phyloP scores from a whole-genome alignment of 2,797 vertebrate genomes.

The Austrolebias charrua region DNA sequence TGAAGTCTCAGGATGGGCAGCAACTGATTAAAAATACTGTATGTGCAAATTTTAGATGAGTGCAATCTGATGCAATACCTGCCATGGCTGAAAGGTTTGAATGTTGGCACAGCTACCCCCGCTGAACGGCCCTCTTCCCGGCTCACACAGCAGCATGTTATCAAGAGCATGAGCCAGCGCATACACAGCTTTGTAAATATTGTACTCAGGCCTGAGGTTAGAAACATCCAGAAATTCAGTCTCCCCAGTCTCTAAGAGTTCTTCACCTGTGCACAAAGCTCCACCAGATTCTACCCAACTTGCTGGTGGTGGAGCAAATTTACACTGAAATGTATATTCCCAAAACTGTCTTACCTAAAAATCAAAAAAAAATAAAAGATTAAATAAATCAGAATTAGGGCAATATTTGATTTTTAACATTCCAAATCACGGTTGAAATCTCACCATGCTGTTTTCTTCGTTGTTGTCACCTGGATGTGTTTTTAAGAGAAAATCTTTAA shows the following conservation, averaged over 20 bases:
- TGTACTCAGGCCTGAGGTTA: constrained; percentile 62
- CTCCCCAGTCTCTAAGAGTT: constrained; percentile 38
- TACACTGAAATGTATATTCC: constrained; percentile 62
- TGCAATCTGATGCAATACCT: constrained; percentile 55
- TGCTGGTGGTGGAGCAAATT: constrained; percentile 35
- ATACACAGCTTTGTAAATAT: constrained; percentile 74
- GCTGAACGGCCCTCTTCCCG: constrained; percentile 64
- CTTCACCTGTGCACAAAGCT: constrained; percentile 57
- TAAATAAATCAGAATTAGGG: background rate
- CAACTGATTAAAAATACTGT: background rate
- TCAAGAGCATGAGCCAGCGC: constrained; percentile 71
- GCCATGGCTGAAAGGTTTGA: constrained; percentile 67
- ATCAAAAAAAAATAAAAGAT: no score
- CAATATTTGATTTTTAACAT: background rate
- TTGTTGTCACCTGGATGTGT: constrained; percentile 31
- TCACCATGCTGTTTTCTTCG: constrained; percentile 49
- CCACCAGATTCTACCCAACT: constrained; percentile 32
- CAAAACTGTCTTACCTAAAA: constrained; percentile 60
- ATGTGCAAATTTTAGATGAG: background rate
- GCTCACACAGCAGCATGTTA: constrained; percentile 61
- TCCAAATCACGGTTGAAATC: background rate
- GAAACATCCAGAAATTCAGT: constrained; percentile 60
- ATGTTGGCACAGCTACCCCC: constrained; percentile 62
- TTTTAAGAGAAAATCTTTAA: constrained; percentile 48
- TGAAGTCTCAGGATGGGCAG: background rate